Evolutionary conservation across 1,140 invertebrate genomes (phyloP).

Genomic region (Rhopalosiphum maidis): DNA sequence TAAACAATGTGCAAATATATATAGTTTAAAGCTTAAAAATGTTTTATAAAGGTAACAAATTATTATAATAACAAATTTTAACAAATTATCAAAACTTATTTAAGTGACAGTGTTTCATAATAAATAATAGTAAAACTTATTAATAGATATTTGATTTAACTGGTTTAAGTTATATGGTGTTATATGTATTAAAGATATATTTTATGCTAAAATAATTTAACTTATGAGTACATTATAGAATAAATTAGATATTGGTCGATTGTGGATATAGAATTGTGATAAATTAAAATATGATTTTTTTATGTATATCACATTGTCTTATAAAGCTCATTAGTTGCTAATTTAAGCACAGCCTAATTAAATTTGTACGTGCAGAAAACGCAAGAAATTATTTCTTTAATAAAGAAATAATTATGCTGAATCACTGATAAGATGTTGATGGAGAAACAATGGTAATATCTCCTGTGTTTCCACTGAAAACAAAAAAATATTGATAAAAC

Average conservation of each 20-base stretch:
- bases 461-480: constrained; percentile 33
- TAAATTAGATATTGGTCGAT: constrained; percentile 30
- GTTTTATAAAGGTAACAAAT: constrained; percentile 43
- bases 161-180: not conserved
- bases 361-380: constrained; percentile 27
- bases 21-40: constrained; percentile 13
- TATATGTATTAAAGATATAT: not conserved
- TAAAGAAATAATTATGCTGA: constrained; percentile 30
- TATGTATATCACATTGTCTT: constrained; percentile 25
- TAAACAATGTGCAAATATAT: constrained; percentile 14
- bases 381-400: not conserved
- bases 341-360: constrained; percentile 25
- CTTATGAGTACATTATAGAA: not conserved
- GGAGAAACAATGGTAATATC: constrained; percentile 10
- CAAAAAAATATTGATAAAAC: not conserved
- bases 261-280: constrained; percentile 17
- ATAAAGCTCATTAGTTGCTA: constrained; percentile 49
- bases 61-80: not conserved
- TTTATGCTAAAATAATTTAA: not conserved
- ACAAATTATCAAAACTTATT: not conserved
- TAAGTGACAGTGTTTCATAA: not conserved
- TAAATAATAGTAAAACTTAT: not conserved
- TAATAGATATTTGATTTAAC: not conserved
- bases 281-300: constrained; percentile 15
- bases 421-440: constrained; percentile 41